Base-by-base conservation (phyloP, 2,113 vertebrate species). In the Zootoca vivipara region DNA sequence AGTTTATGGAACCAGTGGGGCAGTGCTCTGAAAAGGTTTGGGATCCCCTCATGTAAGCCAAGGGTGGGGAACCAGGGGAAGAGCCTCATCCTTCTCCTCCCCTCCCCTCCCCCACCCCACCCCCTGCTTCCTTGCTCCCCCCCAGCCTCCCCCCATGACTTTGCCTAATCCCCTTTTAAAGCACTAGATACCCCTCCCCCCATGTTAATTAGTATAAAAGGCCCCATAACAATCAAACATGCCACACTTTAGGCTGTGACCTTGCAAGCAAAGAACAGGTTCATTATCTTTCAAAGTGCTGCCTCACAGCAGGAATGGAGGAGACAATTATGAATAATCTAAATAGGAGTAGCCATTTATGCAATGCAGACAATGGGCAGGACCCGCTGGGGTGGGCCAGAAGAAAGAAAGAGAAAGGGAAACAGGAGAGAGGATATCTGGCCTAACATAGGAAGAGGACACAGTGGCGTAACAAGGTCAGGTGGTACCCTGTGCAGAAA, bases 141-240 rank as follows among this genome's bases (percentile, higher is more conserved):
- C 24, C 22, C 40, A 28, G 9, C 20, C 24, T 16, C 46, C 22
- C 10, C 8, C 75, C 75, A 28, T 78, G n/a, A 30, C 33, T 78
- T 46, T 70, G 30, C n/a, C 69, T 78, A 40, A 28, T 46, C 75
- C 40, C 75, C 38, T 13, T 26, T 78, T 42, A 8, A n/a, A 79
- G 10, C 18, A 16, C 4, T 10, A 3, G 30, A 5, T 35, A 28
- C 16, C 16, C 28, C 5, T 38, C 10, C 10, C 26, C 65, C 74
- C 42, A n/a, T 18, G 16, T 83, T 88, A 74, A 87, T 87, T 79
- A 80, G 67, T 77, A 82, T 72, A n/a, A 87, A 88, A 91, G 72
- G 73, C 73, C 79, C 46, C 24, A 0, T 75, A 56, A 88, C 22
- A 78, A 82, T 30, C 46, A 33, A 81, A 24, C 0, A 24, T 1